These are phyloP conservation scores for Mesocentrotus franciscanus DNA, from an alignment of 53 echinoderm and acorn worm species.

Conservation along the genomic window DNA sequence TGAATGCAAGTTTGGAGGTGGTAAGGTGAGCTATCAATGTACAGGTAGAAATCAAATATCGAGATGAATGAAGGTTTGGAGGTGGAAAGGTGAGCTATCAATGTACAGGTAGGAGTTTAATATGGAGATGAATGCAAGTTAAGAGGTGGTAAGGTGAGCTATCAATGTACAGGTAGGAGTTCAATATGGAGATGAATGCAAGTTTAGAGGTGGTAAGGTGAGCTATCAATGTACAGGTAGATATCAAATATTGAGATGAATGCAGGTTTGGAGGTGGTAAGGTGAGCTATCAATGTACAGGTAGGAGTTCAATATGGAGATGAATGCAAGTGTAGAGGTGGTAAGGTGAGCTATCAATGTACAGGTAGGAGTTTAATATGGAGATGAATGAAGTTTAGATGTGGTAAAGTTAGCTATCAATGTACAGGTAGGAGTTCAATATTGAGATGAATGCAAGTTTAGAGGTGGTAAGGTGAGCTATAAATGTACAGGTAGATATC, in stretches of 20 bases:
- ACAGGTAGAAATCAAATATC: not conserved
- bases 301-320: slow-evolving; percentile 68
- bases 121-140: too few species aligned
- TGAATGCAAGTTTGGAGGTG: slow-evolving; percentile 89
- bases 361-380: not conserved
- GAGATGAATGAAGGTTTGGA: not conserved
- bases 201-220: slow-evolving; percentile 87
- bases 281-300: not conserved
- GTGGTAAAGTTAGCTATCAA: not conserved
- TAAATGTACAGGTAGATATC: slow-evolving; percentile 38
- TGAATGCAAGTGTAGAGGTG: slow-evolving; percentile 85
- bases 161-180: not conserved
- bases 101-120: too few species aligned
- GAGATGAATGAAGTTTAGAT: not conserved
- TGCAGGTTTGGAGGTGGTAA: not conserved
- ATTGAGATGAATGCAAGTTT: too few species aligned
- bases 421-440: too few species aligned
- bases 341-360: slow-evolving; percentile 68
- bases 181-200: slow-evolving; percentile 80
- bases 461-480: slow-evolving; percentile 13
- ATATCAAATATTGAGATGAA: not conserved
- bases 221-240: slow-evolving; percentile 49
- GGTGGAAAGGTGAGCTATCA: not conserved
- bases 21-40: slow-evolving; percentile 69
- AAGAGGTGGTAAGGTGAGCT: not conserved